phyloP scores from a whole-genome alignment of 2,888 invertebrate genomes.

The Bembecia ichneumoniformis region DNA sequence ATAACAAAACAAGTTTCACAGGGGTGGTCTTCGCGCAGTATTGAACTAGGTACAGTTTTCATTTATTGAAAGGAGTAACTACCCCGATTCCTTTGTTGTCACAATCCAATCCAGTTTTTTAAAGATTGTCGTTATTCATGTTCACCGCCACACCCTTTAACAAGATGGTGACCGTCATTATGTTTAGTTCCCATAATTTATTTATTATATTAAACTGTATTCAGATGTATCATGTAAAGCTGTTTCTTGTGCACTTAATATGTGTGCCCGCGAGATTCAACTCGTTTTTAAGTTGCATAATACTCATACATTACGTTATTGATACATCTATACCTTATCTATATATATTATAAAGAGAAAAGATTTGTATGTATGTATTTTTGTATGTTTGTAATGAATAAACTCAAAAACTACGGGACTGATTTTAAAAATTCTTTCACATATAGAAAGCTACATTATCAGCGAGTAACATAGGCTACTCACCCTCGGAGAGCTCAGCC shows the following conservation, averaged over 20 bases:
- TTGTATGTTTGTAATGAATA: too few species aligned
- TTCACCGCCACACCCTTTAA: slow-evolving; percentile 46
- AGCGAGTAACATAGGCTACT: too few species aligned
- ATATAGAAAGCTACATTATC: too few species aligned
- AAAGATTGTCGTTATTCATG: slow-evolving; percentile 38
- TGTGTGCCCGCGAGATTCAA: slow-evolving; percentile 3
- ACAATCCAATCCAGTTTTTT: slow-evolving; percentile 52
- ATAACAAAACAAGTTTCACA: slow-evolving; percentile 5
- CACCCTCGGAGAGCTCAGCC: too few species aligned
- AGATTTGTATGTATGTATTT: too few species aligned
- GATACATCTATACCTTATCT: too few species aligned
- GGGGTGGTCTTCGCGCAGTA: slow-evolving; percentile 1
- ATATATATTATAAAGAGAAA: too few species aligned
- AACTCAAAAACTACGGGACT: too few species aligned
- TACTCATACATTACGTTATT: too few species aligned
- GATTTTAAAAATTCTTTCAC: too few species aligned
- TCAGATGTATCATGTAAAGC: slow-evolving; percentile 39
- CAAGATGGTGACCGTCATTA: slow-evolving; percentile 23
- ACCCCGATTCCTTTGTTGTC: slow-evolving; percentile 36
- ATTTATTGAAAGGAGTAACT: slow-evolving; percentile 18
- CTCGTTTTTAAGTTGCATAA: not conserved
- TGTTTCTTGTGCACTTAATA: slow-evolving; percentile 18
- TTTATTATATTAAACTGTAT: slow-evolving; percentile 35
- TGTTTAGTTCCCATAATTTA: slow-evolving; percentile 37
- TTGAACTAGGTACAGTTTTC: slow-evolving; percentile 10